These are phyloP conservation scores for Neuroscelio doddi DNA, from an alignment of 2,888 invertebrate genomes.

Conservation along the genomic window DNA sequence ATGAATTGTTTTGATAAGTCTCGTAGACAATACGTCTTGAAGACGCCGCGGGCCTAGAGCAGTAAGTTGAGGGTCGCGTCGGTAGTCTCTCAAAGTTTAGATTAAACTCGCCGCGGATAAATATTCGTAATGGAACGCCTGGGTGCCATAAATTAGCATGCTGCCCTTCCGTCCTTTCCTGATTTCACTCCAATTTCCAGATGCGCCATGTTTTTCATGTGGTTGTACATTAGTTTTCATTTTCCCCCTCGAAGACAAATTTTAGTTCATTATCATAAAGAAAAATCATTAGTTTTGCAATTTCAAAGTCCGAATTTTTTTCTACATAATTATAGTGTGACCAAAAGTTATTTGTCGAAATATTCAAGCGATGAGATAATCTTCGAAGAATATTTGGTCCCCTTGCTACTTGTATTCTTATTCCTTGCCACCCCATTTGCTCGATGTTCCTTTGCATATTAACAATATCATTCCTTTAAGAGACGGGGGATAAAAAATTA, in stretches of 20 bases:
- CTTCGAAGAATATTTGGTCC: conserved; percentile 37
- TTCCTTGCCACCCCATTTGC: conserved; percentile 68
- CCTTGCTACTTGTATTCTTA: conserved; percentile 45
- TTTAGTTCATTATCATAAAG: conserved; percentile 35
- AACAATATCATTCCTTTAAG: conserved; percentile 70
- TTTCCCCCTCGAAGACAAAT: conserved; percentile 36
- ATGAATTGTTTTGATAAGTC: conserved; percentile 67
- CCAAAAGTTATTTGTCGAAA: conserved; percentile 40
- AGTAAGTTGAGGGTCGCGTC: conserved; percentile 51
- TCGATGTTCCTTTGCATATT: conserved; percentile 72
- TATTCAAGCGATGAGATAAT: conserved; percentile 64
- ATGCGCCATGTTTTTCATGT: conserved; percentile 38
- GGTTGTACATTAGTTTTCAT: conserved; percentile 47
- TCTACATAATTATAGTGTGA: no score
- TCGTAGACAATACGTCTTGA: conserved; percentile 71
- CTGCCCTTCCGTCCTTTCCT: conserved; percentile 62
- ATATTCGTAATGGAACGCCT: conserved; percentile 73
- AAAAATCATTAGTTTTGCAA: conserved; percentile 29
- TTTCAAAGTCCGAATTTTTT: no score
- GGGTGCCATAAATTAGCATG: conserved; percentile 73
- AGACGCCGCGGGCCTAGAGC: conserved; percentile 59
- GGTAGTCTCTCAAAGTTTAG: conserved; percentile 70
- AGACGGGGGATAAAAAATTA: conserved; percentile 68
- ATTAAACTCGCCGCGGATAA: conserved; percentile 72
- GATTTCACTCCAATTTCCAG: conserved; percentile 56